Base-by-base conservation (phyloP, 2,113 vertebrate species). In the Pycnonotus jocosus region DNA sequence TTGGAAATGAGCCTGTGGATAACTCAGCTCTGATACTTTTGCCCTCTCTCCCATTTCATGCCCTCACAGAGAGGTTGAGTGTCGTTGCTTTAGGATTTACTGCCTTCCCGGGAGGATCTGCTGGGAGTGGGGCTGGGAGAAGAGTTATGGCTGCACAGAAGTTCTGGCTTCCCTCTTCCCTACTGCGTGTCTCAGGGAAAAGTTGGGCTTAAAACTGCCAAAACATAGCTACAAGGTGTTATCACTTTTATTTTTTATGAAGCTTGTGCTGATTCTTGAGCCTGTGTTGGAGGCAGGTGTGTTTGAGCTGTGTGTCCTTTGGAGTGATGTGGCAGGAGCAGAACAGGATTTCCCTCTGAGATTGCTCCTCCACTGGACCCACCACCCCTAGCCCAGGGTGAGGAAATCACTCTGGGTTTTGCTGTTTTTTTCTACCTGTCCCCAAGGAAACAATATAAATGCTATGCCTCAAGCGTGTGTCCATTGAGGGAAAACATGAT, bases 361-460 rank as follows among this genome's bases (percentile, higher is more conserved):
- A 4, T n/a, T 88, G 84, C 48, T 82, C 65, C 45, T 87, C 48
- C n/a, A 4, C 76, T 73, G 60, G 69, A 56, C 24, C 44, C 89
- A 24, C 27, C 3, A 1, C 31, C 37, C 53, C 33, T 47, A 45
- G 47, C 66, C n/a, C 23, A 31, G 73, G 33, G 54, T 69, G 66
- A 91, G 74, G 60, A 71, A 51, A n/a, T 86, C 22, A 15, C 58
- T 90, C 65, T 33, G 62, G 17, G 50, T 83, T 93, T 86, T 88
- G 53, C 38, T 74, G 51, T 2, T 15, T 47, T 91, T 58, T 35
- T 2, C 27, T 51, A 30, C 68, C 40, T 84, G 40, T 79, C 85
- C 91, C 48, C 65, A 90, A 35, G 89, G 82, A 81, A 76, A 50
- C 61, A 77, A 68, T 83, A 48, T n/a, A 56, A 93, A 88, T 85